Evolutionary conservation across 1,140 invertebrate species (phyloP), one percentile per base, ranked within the genome.

Genomic region (Epicauta chinensis): DNA sequence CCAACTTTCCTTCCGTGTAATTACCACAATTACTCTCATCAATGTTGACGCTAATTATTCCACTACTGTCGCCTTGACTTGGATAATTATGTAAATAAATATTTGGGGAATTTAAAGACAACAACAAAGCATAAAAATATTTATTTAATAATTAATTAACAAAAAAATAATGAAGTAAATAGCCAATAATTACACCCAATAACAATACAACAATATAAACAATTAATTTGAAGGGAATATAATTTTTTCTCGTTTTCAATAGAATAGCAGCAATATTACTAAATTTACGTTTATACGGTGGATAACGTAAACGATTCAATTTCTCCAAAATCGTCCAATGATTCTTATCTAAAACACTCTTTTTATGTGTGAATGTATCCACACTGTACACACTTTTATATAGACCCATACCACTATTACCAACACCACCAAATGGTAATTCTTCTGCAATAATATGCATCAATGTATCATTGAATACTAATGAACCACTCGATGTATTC

Each of bases 351-450:
- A 96, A 74, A 58, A 87, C 86, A 34, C 89, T 82, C 73, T 94
- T 93, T 47, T 87, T 84, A 69, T 98, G 93, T 6, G 87, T 86
- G 69, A 98, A 98, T 0, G 89, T 92, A 56, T 97, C 88, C 63
- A 91, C 96, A 2, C 86, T 83, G 59, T 80, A 81, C 72, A 91
- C 91, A 45, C 95, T 94, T 75, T 97, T 93, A 70, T 97, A 97
- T 1, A 77, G 72, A 17, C 95, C 95, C 71, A 95, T 91, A 36
- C 95, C 95, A 71, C 91, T 94, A 54, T 67, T 63, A 11, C 95
- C 95, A 40, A 97, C 83, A 9, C 89, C 89, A 9, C 42, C 41
- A 36, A 41, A 57, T 1, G 43, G 40, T 30, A 53, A 40, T 17
- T 37, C 41, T 16, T 51, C 47, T 6, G 34, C 36, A 98, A 73